Evolutionary conservation across 2,888 invertebrate genomes (phyloP).

Genomic region (Coelopa pilipes): DNA sequence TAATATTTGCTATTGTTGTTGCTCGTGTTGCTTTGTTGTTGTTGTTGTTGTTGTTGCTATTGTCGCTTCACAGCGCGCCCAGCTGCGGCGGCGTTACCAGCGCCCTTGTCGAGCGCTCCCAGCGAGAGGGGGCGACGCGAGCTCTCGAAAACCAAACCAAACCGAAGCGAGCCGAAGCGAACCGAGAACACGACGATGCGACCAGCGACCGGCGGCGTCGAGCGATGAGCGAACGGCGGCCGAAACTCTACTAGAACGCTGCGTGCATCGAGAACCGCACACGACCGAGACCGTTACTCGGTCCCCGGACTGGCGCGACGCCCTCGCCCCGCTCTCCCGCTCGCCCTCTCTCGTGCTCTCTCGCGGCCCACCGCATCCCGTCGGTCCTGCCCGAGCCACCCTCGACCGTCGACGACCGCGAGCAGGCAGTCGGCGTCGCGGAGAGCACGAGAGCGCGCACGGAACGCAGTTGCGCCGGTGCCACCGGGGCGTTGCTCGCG

Average conservation of each 20-base stretch:
- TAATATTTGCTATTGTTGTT: neutral
- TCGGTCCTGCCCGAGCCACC: too few species aligned
- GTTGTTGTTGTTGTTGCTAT: conserved; percentile 25
- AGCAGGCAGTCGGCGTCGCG: conserved; percentile 40
- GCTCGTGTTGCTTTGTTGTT: neutral
- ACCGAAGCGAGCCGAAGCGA: neutral
- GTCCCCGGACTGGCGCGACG: conserved; percentile 3
- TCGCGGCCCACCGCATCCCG: too few species aligned
- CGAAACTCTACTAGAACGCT: conserved; percentile 49
- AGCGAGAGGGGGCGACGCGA: neutral
- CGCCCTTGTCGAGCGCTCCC: conserved; percentile 15
- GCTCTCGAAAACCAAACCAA: neutral
- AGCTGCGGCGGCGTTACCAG: conserved; percentile 34
- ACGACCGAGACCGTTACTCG: conserved; percentile 42
- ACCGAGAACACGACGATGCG: too few species aligned
- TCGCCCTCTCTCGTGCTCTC: conserved; percentile 14
- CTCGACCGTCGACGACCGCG: too few species aligned
- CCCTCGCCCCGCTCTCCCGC: too few species aligned
- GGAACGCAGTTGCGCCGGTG: conserved; percentile 46
- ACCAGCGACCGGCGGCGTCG: conserved; percentile 10
- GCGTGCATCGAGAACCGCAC: conserved; percentile 47
- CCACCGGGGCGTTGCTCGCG: conserved; percentile 44
- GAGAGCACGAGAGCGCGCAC: conserved; percentile 42
- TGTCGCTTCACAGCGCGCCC: neutral
- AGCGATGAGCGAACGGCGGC: conserved; percentile 44